Conservation (phyloP, 2,888 invertebrate species). For the Pandemis corylana region DNA sequence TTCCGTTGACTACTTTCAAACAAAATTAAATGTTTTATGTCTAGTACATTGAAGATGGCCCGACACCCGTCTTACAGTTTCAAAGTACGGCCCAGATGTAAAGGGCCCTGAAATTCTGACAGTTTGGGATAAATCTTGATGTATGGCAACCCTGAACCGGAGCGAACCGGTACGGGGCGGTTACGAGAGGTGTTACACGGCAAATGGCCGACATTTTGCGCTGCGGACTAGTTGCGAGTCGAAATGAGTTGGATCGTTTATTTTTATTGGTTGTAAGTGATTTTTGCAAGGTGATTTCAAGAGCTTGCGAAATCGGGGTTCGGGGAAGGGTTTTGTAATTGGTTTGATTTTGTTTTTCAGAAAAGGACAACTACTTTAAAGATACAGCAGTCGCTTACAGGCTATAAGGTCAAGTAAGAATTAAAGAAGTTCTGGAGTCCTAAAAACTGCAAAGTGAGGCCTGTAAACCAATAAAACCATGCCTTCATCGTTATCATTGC, state of each 20-base stretch:
- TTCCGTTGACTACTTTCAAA: too few relatives aligned
- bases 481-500: too few relatives aligned
- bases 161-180: slow-evolving; percentile 31
- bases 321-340: not conserved
- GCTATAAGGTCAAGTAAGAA: too few relatives aligned
- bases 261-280: slow-evolving; percentile 56
- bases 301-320: slow-evolving; percentile 34
- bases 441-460: too few relatives aligned
- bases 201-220: slow-evolving; percentile 46
- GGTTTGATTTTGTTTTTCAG: not conserved
- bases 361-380: too few relatives aligned
- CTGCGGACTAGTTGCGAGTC: slow-evolving; percentile 54
- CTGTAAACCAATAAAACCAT: too few relatives aligned
- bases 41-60: too few relatives aligned
- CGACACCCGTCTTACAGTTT: too few relatives aligned
- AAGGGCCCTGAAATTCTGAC: not conserved
- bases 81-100: not conserved
- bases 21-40: too few relatives aligned
- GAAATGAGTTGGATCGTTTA: slow-evolving; percentile 52
- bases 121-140: not conserved
- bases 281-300: slow-evolving; percentile 56
- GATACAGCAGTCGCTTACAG: too few relatives aligned
- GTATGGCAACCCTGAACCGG: slow-evolving; percentile 12
- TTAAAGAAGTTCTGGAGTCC: too few relatives aligned
- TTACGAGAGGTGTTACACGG: slow-evolving; percentile 39